Conservation (phyloP, 2,888 invertebrate genomes). For the Agrilus mali region DNA sequence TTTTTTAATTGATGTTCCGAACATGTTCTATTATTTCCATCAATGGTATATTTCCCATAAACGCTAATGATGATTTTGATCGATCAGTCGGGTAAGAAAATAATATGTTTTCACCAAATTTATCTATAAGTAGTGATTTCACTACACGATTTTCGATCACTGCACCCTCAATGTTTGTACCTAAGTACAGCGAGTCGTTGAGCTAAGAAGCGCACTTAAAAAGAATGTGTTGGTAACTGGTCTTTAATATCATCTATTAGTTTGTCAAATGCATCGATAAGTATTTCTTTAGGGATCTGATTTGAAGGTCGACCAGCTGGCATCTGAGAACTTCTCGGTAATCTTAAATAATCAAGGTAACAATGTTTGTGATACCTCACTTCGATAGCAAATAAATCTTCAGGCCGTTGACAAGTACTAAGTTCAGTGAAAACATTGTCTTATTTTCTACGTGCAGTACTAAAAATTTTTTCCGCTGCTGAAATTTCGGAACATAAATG, state of each 20-base stretch:
- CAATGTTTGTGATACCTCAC: slow-evolving; percentile 17
- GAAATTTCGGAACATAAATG: slow-evolving; percentile 16
- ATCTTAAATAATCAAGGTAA: slow-evolving; percentile 16
- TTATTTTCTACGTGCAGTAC: slow-evolving; percentile 9
- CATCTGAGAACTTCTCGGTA: slow-evolving; percentile 10
- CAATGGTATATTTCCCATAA: slow-evolving; percentile 15
- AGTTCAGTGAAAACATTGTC: slow-evolving; percentile 14
- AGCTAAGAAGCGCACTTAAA: slow-evolving; percentile 13
- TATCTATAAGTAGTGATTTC: slow-evolving; percentile 19
- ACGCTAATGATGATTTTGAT: slow-evolving; percentile 19
- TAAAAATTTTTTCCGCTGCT: slow-evolving; percentile 14
- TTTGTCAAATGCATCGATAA: slow-evolving; percentile 13
- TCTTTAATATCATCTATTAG: slow-evolving; percentile 16
- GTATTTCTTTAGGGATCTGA: slow-evolving; percentile 13
- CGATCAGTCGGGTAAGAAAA: slow-evolving; percentile 17
- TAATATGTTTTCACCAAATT: slow-evolving; percentile 17
- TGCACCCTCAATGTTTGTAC: slow-evolving; percentile 9
- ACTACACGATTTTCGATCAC: slow-evolving; percentile 10
- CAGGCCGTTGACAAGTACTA: slow-evolving; percentile 17
- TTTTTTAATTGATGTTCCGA: slow-evolving; percentile 11
- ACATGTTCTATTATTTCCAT: slow-evolving; percentile 11
- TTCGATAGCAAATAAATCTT: slow-evolving; percentile 19
- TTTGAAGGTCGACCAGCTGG: slow-evolving; percentile 12
- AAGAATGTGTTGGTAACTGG: slow-evolving; percentile 11
- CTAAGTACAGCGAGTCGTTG: slow-evolving; percentile 12